Evolutionary conservation across 2,888 invertebrate species (phyloP).

Genomic region (Cantharis nigra): DNA sequence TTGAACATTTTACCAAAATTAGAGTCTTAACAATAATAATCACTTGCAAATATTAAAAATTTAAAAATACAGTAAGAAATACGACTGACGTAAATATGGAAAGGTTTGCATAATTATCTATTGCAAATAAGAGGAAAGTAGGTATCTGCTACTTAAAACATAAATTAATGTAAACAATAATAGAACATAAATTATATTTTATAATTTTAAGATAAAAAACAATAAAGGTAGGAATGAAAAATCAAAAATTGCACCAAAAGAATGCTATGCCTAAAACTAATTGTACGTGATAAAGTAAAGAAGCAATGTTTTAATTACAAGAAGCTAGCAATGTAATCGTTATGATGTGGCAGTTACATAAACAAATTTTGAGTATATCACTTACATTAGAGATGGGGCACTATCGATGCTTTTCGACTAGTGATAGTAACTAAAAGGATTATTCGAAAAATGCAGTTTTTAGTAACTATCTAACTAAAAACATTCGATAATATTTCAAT

Average conservation of each 20-base stretch:
- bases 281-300: background rate
- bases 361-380: background rate
- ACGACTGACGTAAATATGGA: background rate
- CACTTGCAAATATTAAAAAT: background rate
- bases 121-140: background rate
- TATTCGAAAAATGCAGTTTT: background rate
- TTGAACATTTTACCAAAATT: conserved; percentile 27
- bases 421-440: background rate
- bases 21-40: background rate
- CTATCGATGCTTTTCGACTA: background rate
- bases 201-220: background rate
- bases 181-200: background rate
- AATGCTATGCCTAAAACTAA: background rate
- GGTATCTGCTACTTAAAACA: background rate
- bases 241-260: background rate
- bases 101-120: background rate
- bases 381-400: background rate
- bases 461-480: background rate
- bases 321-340: background rate
- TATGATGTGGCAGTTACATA: background rate
- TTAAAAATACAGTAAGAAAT: background rate
- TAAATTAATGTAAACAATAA: background rate
- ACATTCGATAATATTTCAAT: background rate
- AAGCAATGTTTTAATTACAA: background rate
- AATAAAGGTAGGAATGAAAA: background rate